Conservation (phyloP, 2,888 invertebrate genomes). For the Tiliacea citrago region DNA sequence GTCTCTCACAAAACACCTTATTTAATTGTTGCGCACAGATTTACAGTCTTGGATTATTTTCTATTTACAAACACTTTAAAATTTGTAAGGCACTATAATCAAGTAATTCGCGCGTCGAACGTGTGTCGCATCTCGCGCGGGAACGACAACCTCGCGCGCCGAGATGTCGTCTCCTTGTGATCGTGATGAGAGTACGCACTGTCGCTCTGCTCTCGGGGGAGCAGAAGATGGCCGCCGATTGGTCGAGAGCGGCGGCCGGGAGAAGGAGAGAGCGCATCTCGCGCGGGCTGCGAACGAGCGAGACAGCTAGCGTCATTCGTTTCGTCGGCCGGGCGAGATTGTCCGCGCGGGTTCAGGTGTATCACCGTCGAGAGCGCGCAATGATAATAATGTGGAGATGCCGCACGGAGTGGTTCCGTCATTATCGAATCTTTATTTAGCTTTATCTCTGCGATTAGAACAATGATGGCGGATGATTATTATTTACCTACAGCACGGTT, state of each 20-base stretch:
- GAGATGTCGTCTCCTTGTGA: constrained; percentile 90
- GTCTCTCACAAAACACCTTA: constrained; percentile 84
- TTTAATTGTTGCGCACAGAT: constrained; percentile 83
- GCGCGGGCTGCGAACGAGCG: constrained; percentile 80
- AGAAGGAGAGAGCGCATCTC: constrained; percentile 88
- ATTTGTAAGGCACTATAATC: constrained; percentile 80
- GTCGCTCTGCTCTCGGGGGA: constrained; percentile 91
- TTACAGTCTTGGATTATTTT: constrained; percentile 73
- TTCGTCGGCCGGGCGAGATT: constrained; percentile 86
- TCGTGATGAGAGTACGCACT: constrained; percentile 90
- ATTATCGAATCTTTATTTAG: constrained; percentile 74
- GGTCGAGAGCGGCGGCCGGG: constrained; percentile 87
- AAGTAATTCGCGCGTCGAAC: constrained; percentile 79
- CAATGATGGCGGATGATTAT: constrained; percentile 69
- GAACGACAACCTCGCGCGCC: constrained; percentile 88
- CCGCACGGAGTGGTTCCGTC: constrained; percentile 76
- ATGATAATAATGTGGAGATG: constrained; percentile 88
- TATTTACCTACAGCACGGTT: constrained; percentile 36
- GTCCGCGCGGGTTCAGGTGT: constrained; percentile 87
- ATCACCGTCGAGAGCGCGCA: constrained; percentile 81
- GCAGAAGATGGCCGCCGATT: constrained; percentile 89
- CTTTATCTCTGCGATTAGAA: constrained; percentile 75
- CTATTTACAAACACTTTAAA: constrained; percentile 74
- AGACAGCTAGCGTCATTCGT: constrained; percentile 84
- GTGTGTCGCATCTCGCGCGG: constrained; percentile 78